phyloP scores from a whole-genome alignment of 2,113 vertebrate genomes.

The Murina feae region DNA sequence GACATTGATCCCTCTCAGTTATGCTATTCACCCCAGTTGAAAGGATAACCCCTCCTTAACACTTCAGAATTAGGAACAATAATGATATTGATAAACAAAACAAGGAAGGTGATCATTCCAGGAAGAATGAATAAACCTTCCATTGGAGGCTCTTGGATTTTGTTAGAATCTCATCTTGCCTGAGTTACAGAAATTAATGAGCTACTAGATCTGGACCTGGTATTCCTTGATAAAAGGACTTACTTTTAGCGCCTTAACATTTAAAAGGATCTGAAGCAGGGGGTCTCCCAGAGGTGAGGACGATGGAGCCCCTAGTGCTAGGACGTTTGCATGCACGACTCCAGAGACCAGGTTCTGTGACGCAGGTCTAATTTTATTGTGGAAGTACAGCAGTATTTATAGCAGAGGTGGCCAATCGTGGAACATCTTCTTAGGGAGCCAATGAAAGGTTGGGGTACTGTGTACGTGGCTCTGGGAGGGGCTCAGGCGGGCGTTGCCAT shows the following conservation, averaged over 20 bases:
- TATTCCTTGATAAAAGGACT: slow-evolving; percentile 79
- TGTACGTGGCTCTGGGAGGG: no score
- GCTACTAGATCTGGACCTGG: slow-evolving; percentile 77
- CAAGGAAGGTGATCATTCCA: not conserved
- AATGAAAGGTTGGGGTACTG: no score
- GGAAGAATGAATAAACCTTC: slow-evolving; percentile 28
- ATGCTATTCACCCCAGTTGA: not conserved
- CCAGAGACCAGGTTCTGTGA: no score
- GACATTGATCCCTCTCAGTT: not conserved
- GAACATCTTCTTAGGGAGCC: no score
- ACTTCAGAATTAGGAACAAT: not conserved
- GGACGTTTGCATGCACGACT: no score
- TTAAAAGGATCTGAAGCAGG: slow-evolving; percentile 83
- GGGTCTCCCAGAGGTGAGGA: no score
- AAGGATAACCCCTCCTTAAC: not conserved
- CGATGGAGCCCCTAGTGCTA: no score
- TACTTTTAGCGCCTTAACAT: slow-evolving; percentile 85
- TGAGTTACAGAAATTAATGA: slow-evolving; percentile 74
- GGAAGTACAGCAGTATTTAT: no score
- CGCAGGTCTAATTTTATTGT: no score
- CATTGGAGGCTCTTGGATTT: not conserved
- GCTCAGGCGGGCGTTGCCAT: no score
- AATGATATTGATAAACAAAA: not conserved
- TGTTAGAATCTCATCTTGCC: slow-evolving; percentile 71
- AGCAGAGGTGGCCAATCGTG: no score